These are phyloP conservation scores for Sebastes fasciatus DNA, from an alignment of 2,113 vertebrate genomes.

Conservation along the genomic window DNA sequence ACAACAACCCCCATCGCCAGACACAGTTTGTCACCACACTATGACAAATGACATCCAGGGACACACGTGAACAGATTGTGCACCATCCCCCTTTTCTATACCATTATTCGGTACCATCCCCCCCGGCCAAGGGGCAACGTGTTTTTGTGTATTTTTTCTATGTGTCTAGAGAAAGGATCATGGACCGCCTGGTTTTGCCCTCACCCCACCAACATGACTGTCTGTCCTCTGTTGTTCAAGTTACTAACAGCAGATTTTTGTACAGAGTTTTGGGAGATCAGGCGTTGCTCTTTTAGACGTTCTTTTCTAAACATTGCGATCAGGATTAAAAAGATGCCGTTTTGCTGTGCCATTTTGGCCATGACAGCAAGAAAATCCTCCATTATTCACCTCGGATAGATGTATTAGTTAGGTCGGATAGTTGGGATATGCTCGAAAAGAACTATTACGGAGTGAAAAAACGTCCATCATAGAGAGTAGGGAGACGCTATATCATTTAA, in stretches of 20 bases:
- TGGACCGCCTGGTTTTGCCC: not conserved
- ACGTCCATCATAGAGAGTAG: not conserved
- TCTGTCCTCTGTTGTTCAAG: not conserved
- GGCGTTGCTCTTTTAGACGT: not conserved
- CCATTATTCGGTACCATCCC: slow-evolving; percentile 17
- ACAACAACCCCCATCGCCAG: slow-evolving; percentile 34
- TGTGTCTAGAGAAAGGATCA: not conserved
- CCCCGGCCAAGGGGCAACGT: not conserved
- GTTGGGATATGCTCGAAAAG: not conserved
- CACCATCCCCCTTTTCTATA: slow-evolving; percentile 30
- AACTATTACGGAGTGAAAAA: not conserved
- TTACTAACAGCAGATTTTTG: not conserved
- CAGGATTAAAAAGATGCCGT: not conserved
- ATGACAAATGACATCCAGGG: slow-evolving; percentile 42
- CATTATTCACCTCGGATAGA: not conserved
- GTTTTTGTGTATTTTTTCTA: slow-evolving; percentile 4
- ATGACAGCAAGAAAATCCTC: not conserved
- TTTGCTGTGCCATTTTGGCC: not conserved
- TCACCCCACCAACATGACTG: not conserved
- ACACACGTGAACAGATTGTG: slow-evolving; percentile 38
- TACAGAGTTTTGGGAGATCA: not conserved
- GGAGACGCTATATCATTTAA: not conserved
- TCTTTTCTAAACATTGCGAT: not conserved
- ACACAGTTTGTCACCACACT: slow-evolving; percentile 43
- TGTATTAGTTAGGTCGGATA: not conserved